phyloP scores from a whole-genome alignment of 2,888 invertebrate species.

The Julus scandinavius region DNA sequence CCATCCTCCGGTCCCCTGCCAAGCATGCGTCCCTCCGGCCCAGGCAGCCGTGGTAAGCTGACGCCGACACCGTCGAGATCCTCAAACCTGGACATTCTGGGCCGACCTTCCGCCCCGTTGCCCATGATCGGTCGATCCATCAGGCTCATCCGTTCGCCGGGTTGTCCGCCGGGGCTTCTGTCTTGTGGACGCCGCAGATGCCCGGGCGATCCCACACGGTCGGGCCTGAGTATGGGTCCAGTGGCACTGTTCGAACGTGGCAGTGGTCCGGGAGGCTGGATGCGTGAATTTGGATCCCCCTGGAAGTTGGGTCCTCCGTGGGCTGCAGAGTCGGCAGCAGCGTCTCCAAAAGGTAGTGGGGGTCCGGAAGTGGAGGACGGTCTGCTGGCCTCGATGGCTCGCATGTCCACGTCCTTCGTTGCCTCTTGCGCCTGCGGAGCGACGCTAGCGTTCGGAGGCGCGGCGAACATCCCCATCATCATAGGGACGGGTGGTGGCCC shows the following conservation, averaged over 20 bases:
- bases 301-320: neutral
- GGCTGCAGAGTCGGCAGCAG: neutral
- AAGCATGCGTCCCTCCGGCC: neutral
- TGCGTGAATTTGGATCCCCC: neutral
- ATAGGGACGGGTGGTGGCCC: neutral
- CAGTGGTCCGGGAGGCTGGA: neutral
- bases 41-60: neutral
- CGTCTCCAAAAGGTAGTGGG: neutral
- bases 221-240: neutral
- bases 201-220: neutral
- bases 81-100: slow-evolving; percentile 7
- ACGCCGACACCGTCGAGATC: neutral
- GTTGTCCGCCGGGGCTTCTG: neutral
- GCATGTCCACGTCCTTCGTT: slow-evolving; percentile 51
- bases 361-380: neutral
- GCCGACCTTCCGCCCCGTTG: neutral
- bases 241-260: neutral
- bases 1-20: neutral
- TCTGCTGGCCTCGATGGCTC: neutral
- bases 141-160: neutral
- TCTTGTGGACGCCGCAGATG: neutral
- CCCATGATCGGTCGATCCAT: neutral
- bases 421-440: neutral
- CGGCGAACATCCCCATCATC: neutral
- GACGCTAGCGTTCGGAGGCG: neutral